phyloP scores from a whole-genome alignment of 2,888 invertebrate species.

The Tenthredo mesomela region DNA sequence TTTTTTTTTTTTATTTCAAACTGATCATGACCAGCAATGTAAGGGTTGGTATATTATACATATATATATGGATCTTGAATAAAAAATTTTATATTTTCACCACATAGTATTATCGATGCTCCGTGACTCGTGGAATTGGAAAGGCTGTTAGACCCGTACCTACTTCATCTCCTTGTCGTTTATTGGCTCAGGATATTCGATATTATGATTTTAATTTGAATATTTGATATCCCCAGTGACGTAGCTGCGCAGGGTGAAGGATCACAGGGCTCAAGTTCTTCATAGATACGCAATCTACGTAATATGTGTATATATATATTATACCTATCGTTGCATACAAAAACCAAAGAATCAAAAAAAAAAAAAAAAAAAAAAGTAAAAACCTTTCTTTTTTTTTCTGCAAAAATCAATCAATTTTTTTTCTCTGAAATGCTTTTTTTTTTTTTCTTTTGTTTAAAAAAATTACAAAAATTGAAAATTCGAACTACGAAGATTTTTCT shows the following conservation, averaged over 20 bases:
- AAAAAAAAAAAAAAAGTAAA: neutral
- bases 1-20: neutral
- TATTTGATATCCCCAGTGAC: conserved; percentile 32
- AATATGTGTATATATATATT: too few relatives aligned
- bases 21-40: neutral
- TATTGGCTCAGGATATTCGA: conserved; percentile 39
- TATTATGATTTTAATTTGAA: conserved; percentile 40
- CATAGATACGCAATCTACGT: neutral
- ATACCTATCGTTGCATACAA: neutral
- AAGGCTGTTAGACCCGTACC: conserved; percentile 19
- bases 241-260: neutral
- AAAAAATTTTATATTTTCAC: conserved; percentile 1
- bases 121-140: conserved; percentile 37
- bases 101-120: neutral
- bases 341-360: neutral
- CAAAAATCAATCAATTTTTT: too few relatives aligned
- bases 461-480: neutral
- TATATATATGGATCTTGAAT: neutral
- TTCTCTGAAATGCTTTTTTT: too few relatives aligned
- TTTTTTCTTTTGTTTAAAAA: too few relatives aligned
- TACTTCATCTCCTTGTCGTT: conserved; percentile 43
- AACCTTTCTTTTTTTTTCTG: too few relatives aligned
- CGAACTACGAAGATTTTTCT: neutral
- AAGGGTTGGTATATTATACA: neutral
- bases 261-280: neutral